Evolutionary conservation across 1,140 invertebrate genomes (phyloP).

Genomic region (Copidosoma floridanum): DNA sequence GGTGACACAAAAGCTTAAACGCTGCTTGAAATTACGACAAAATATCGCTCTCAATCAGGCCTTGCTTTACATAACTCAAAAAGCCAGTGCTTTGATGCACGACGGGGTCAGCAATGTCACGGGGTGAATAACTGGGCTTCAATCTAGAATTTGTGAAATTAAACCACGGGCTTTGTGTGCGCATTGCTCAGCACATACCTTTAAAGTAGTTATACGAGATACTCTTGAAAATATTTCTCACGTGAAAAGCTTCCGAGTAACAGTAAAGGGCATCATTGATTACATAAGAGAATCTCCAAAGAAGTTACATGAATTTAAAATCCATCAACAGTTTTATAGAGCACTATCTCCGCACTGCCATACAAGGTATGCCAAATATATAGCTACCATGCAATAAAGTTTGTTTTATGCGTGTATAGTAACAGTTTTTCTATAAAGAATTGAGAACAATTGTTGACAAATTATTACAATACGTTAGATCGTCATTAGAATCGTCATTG

Average conservation of each 20-base stretch:
- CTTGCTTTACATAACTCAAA: slow-evolving; percentile 27
- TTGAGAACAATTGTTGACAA: too few relatives aligned
- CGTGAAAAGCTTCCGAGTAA: slow-evolving; percentile 24
- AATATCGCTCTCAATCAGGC: slow-evolving; percentile 17
- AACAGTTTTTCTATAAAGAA: too few relatives aligned
- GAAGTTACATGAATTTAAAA: slow-evolving; percentile 6
- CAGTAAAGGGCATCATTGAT: slow-evolving; percentile 24
- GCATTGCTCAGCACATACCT: slow-evolving; percentile 30
- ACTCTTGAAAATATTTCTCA: slow-evolving; percentile 16
- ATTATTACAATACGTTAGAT: too few relatives aligned
- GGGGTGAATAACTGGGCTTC: too few relatives aligned
- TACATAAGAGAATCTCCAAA: slow-evolving; percentile 28
- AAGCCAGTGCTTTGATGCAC: slow-evolving; percentile 35
- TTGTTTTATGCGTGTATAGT: too few relatives aligned
- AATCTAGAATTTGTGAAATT: slow-evolving; percentile 22
- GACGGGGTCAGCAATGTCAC: slow-evolving; percentile 35
- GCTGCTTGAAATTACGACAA: slow-evolving; percentile 28
- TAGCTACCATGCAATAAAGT: too few relatives aligned
- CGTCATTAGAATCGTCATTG: too few relatives aligned
- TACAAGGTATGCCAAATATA: neutral
- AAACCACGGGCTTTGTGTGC: slow-evolving; percentile 34
- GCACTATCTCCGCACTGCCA: neutral
- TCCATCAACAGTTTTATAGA: neutral
- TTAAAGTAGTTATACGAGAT: slow-evolving; percentile 34
- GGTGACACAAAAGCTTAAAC: too few relatives aligned